Base-by-base conservation (phyloP, 2,888 invertebrate species). In the Bedellia somnulentella region DNA sequence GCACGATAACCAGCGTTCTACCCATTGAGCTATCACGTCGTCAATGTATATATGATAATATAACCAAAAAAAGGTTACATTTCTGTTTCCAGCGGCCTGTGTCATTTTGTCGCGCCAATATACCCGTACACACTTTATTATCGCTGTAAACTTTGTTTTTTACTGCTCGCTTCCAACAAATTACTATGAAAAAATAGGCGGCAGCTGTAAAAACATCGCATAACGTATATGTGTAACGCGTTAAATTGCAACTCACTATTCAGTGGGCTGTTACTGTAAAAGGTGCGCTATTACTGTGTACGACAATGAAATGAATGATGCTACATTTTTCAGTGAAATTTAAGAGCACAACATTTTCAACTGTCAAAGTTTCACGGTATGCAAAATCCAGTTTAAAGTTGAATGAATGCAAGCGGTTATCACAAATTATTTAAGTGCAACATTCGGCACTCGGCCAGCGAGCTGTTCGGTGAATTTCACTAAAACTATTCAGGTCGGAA, bases 391-490 rank as follows among this genome's bases (percentile, higher is more conserved):
- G 45, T 46, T 46, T 47, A 56, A 60, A 61, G 52, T 61, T 58
- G 50, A 58, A 64, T 63, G 63, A 64, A 67, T 66, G 56, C 63
- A 57, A 58, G 59, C 54, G 55, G 61, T 64, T 66, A 66, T 67
- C 58, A 57, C 59, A 59, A 71, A 67, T 66, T 62, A 71, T 67
- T 66, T 62, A 60, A 59, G 53, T 60, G 63, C 56, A 57, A 62
- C 58, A 62, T 61, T 70, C 62, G 67, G 70, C 62, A 59, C 59
- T 52, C 54, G 60, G 66, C 62, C 64, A 66, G 55, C 50, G 48
- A 52, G 37, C 39, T 57, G 57, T 58, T 58, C 58, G 52, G 45
- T 48, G 58, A 55, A 60, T 61, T 63, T 57, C 52, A 55, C 57
- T 61, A 55, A n/a, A 67, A 64, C 64, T 66, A 70, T 68, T 62